Conservation (phyloP, 2,797 vertebrate species). For the Gallinago stenura region DNA sequence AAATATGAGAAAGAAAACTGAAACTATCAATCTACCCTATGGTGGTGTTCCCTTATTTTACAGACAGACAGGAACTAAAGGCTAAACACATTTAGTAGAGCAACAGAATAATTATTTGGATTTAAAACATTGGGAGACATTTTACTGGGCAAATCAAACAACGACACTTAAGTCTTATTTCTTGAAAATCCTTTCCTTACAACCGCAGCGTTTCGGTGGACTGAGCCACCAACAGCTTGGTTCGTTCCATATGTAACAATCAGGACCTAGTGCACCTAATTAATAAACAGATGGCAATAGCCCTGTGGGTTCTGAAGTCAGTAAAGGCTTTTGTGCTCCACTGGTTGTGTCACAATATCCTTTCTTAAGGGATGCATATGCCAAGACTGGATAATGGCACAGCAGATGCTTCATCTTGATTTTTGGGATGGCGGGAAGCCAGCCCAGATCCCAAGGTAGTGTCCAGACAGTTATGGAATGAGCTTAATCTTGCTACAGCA, state of each 20-base stretch:
- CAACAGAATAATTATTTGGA: background rate
- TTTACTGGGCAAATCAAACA: background rate
- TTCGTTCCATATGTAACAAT: background rate
- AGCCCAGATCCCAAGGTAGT: constrained; percentile 6
- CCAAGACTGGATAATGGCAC: background rate
- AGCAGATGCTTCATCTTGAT: constrained; percentile 36
- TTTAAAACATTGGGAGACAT: background rate
- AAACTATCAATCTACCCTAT: background rate
- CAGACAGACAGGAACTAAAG: background rate
- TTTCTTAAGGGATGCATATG: constrained; percentile 40
- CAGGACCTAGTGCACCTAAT: background rate
- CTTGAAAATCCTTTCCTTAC: background rate
- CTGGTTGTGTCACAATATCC: constrained; percentile 49
- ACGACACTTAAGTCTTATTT: background rate
- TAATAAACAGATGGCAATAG: constrained; percentile 56
- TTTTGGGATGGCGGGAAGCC: constrained; percentile 15
- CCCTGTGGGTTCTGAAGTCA: constrained; percentile 17
- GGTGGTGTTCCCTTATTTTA: background rate
- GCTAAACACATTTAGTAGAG: background rate
- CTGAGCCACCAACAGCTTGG: background rate
- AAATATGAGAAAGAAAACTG: background rate
- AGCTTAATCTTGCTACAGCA: background rate
- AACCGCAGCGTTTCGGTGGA: background rate
- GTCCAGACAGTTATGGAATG: constrained; percentile 42
- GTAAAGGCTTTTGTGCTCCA: constrained; percentile 49